Evolutionary conservation across 2,797 vertebrate species (phyloP), one percentile per base, ranked within the genome.

Genomic region (Thalassophryne amazonica): DNA sequence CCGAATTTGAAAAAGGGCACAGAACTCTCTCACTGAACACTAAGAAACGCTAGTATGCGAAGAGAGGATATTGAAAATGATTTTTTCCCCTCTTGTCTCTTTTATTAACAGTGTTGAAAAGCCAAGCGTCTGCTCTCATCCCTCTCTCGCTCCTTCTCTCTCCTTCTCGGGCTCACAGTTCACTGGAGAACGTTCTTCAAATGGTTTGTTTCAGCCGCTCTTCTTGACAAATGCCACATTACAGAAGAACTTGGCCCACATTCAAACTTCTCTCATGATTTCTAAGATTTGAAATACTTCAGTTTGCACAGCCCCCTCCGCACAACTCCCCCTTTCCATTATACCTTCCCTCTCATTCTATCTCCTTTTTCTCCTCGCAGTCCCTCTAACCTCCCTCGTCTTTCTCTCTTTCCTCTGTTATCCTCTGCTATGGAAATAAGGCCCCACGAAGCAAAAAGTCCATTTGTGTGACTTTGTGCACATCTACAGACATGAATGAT

Each of bases 151-250:
- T 30, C 4, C 40, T 32, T 20, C 50, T n/a, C 36, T 24, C 29
- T 35, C 51, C 13, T 21, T 51, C 30, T 43, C 65, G 76, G 33
- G 36, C 58, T 80, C 29, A 45, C 30, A 48, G 57, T 83, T 84
- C 63, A 70, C 55, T 31, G 40, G 68, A 75, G 70, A 78, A 38
- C 55, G 65, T 78, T 68, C 71, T 83, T 88, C 78, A 78, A 49
- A 69, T 80, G 75, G 81, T 86, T 89, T 80, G 72, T 83, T 87
- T 83, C 86, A 85, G 73, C 56, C 79, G 72, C 53, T 77, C 78
- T 82, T 84, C 72, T 72, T 89, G 81, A 91, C 83, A 89, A 91
- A 91, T 86, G 81, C 88, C 81, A 86, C 76, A 88, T 81, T 81
- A 78, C 76, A 70, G 56, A 83, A 60, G 80, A 85, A 88, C 80